A percentile compares a stretch with the other conserved stretches of the same genome.
Conservation (phyloP, 1,140 invertebrate species). For the Olivierus martensii region DNA sequence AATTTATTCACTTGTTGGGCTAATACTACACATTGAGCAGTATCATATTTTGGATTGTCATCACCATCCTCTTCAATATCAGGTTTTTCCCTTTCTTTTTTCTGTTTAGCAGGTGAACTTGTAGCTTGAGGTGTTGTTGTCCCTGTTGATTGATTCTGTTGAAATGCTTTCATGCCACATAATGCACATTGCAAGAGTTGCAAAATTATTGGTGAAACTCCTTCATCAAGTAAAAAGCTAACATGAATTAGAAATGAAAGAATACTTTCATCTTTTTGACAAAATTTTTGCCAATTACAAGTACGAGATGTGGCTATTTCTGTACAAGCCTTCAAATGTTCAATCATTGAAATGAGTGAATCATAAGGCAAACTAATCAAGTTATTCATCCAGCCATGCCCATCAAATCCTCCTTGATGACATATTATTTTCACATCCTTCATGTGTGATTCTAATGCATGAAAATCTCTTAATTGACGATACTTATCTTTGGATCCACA, state of each 20-base stretch:
- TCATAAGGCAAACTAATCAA: constrained; percentile 59
- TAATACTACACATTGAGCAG: constrained; percentile 46
- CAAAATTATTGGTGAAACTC: constrained; percentile 77
- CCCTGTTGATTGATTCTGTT: constrained; percentile 15
- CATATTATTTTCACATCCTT: constrained; percentile 39
- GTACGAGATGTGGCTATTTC: constrained; percentile 84
- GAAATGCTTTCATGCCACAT: constrained; percentile 36
- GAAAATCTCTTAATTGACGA: constrained; percentile 78
- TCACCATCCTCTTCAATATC: constrained; percentile 14
- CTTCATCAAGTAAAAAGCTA: constrained; percentile 75
- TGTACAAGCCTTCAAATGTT: constrained; percentile 84
- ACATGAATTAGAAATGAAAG: constrained; percentile 63
- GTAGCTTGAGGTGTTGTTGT: constrained; percentile 7
- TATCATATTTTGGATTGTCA: constrained; percentile 45
- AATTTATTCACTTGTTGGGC: constrained; percentile 56
- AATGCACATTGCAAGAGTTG: constrained; percentile 79
- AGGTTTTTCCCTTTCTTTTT: constrained; percentile 27
- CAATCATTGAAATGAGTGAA: constrained; percentile 77
- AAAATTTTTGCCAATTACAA: constrained; percentile 90
- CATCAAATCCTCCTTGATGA: constrained; percentile 41
- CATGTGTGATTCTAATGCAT: constrained; percentile 45
- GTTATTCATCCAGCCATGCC: constrained; percentile 24
- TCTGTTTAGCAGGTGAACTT: constrained; percentile 24
- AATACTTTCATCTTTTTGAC: constrained; percentile 49
- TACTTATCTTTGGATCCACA: constrained; percentile 95